Evolutionary conservation across 2,888 invertebrate genomes (phyloP).

Genomic region (Agonopterix heracliana): DNA sequence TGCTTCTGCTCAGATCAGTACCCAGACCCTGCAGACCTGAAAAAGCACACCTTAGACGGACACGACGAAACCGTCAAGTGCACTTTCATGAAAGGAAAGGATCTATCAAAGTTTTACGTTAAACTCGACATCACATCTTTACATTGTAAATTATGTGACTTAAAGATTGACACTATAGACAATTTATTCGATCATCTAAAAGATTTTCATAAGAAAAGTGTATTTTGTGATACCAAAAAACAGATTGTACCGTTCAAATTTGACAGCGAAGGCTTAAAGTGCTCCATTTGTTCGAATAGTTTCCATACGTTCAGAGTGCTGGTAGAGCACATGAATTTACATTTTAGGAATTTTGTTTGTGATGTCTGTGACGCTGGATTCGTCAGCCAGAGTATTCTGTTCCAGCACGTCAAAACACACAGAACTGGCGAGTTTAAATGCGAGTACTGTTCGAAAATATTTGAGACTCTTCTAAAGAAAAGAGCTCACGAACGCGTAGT

Average conservation of each 20-base stretch:
- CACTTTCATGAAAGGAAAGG: conserved; percentile 28
- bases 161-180: conserved; percentile 15
- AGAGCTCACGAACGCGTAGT: conserved; percentile 27
- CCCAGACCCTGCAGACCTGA: conserved; percentile 31
- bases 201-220: conserved; percentile 16
- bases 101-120: conserved; percentile 24
- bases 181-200: conserved; percentile 20
- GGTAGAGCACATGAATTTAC: conserved; percentile 32
- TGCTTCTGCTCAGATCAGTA: conserved; percentile 35
- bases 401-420: conserved; percentile 26
- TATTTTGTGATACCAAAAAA: conserved; percentile 24
- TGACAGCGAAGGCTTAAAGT: conserved; percentile 21
- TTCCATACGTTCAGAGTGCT: conserved; percentile 29
- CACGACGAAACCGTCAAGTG: conserved; percentile 23
- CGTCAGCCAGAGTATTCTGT: conserved; percentile 24
- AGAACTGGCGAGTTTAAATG: conserved; percentile 23
- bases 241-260: conserved; percentile 32
- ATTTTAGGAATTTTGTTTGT: conserved; percentile 32
- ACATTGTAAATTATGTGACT: conserved; percentile 21
- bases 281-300: conserved; percentile 26
- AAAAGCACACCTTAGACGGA: conserved; percentile 28
- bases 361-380: conserved; percentile 30
- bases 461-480: conserved; percentile 19
- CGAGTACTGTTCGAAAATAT: conserved; percentile 23
- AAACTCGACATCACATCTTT: conserved; percentile 30